Evolutionary conservation across 1,140 invertebrate genomes (phyloP).

Genomic region (Eciton burchellii): DNA sequence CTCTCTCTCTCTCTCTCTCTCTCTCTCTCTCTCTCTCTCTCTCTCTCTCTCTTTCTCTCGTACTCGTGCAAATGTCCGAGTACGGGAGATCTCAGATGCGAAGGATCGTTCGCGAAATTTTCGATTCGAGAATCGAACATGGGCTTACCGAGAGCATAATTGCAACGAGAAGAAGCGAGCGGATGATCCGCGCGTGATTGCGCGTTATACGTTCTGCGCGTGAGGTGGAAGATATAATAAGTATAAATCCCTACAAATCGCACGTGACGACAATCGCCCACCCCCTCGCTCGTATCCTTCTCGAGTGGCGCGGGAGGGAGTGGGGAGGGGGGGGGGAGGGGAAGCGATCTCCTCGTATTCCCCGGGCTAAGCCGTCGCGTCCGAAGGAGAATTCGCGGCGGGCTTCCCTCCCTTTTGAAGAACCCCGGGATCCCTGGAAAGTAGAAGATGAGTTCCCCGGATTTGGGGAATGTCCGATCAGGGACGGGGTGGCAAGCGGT

Average conservation of each 20-base stretch:
- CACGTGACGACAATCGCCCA: conserved; percentile 24
- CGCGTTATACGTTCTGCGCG: neutral
- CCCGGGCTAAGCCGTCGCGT: conserved; percentile 23
- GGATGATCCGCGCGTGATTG: neutral
- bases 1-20: conserved; percentile 11
- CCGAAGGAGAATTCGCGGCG: conserved; percentile 54
- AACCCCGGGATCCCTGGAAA: conserved; percentile 46
- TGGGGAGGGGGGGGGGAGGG: too few relatives aligned
- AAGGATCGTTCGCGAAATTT: neutral
- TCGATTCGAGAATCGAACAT: neutral
- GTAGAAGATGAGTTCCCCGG: conserved; percentile 63
- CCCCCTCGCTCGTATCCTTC: conserved; percentile 2
- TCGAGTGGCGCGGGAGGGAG: too few relatives aligned
- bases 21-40: conserved; percentile 20
- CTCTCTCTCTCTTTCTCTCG: conserved; percentile 2
- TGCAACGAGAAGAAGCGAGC: neutral
- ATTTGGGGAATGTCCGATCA: conserved; percentile 61
- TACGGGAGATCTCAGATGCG: neutral
- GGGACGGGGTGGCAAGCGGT: neutral
- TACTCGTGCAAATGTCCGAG: neutral
- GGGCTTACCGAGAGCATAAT: conserved; percentile 2
- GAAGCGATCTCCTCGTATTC: neutral
- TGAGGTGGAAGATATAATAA: conserved; percentile 5
- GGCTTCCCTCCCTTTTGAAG: conserved; percentile 50
- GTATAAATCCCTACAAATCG: neutral